Percentiles rank a stretch among this genome's conserved stretches.
phyloP scores from a whole-genome alignment of 2,113 vertebrate species.

The Oostethus manadensis region DNA sequence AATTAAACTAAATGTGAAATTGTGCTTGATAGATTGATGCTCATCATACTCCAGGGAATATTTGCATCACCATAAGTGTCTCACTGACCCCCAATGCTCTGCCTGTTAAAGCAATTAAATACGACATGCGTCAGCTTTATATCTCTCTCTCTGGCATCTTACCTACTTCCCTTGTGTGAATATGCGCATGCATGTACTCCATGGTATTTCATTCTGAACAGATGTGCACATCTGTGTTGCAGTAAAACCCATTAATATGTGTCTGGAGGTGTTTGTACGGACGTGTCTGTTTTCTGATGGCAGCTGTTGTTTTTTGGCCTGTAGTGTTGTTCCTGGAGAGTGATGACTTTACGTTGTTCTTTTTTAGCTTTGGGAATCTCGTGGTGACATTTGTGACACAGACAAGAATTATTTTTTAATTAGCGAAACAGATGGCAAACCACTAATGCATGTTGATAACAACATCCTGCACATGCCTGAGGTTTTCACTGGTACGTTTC shows the following conservation, averaged over 20 bases:
- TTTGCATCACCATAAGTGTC: constrained; percentile 55
- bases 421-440: neutral
- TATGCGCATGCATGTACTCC: constrained; percentile 18
- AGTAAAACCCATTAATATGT: constrained; percentile 58
- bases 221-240: constrained; percentile 55
- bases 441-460: neutral
- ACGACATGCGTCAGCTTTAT: constrained; percentile 55
- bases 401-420: neutral
- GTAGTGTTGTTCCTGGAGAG: neutral
- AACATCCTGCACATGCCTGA: neutral
- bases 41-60: constrained; percentile 45
- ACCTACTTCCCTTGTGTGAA: constrained; percentile 16
- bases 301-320: constrained; percentile 47
- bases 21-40: constrained; percentile 52
- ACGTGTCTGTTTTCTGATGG: constrained; percentile 31
- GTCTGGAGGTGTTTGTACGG: constrained; percentile 54
- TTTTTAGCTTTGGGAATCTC: neutral
- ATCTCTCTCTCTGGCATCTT: constrained; percentile 2
- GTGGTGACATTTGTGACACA: neutral
- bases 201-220: constrained; percentile 47
- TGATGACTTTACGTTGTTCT: neutral
- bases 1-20: constrained; percentile 55
- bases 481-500: neutral
- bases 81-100: constrained; percentile 46
- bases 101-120: constrained; percentile 64